phyloP scores from a whole-genome alignment of 2,888 invertebrate species.

The Pyralis farinalis region DNA sequence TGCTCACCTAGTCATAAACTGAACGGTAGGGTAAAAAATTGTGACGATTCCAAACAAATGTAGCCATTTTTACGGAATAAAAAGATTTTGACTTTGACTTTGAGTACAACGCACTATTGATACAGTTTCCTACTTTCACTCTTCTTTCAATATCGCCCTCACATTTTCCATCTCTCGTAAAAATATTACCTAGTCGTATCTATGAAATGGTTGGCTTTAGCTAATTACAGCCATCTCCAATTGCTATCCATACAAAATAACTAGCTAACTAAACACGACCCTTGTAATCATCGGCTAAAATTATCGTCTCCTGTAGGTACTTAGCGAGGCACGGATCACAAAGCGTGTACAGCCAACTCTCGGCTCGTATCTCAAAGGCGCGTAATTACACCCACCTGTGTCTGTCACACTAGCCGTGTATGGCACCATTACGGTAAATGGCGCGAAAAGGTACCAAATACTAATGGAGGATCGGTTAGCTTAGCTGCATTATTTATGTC shows the following conservation, averaged over 20 bases:
- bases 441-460: neutral
- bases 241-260: conserved; percentile 9
- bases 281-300: conserved; percentile 7
- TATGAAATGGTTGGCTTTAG: conserved; percentile 17
- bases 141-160: too few relatives aligned
- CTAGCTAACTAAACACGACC: conserved; percentile 6
- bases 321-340: conserved; percentile 9
- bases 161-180: too few relatives aligned
- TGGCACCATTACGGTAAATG: conserved; percentile 42
- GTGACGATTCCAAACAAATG: too few relatives aligned
- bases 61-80: too few relatives aligned
- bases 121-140: too few relatives aligned
- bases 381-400: conserved; percentile 42
- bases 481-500: too few relatives aligned
- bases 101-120: too few relatives aligned
- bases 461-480: neutral
- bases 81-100: too few relatives aligned
- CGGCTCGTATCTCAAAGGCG: conserved; percentile 54
- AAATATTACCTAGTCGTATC: too few relatives aligned
- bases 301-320: conserved; percentile 3
- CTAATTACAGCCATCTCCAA: conserved; percentile 13
- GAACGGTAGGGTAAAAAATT: too few relatives aligned
- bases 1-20: too few relatives aligned
- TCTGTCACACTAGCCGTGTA: conserved; percentile 42
- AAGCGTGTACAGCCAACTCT: conserved; percentile 12